Base-by-base conservation (phyloP, 2,797 vertebrate species). In the Phrynocephalus guinanensis region DNA sequence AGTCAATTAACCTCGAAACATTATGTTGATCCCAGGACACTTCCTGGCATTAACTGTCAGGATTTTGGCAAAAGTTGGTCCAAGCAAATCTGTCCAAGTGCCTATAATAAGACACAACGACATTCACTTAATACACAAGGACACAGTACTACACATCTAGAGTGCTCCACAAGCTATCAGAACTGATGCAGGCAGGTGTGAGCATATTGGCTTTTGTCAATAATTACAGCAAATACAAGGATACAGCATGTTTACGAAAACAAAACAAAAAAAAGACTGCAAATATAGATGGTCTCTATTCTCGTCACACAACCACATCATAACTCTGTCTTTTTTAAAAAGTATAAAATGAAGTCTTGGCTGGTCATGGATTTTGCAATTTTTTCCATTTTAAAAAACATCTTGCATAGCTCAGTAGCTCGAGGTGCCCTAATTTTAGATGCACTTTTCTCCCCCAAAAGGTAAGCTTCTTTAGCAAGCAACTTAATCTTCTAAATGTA, bases 281-380 rank as follows among this genome's bases (percentile, higher is more conserved):
- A 87, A 60, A 44, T 77, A 84, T 24, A 73, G 60, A 24, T n/a
- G 15, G 8, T 79, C 13, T 84, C 18, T 20, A 71, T 72, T 80
- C 10, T 48, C 44, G 79, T 79, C 67, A 26, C 6, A 73, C 15
- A 73, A 50, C 16, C 52, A 20, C 33, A 13, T 82, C n/a, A 56
- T 68, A 11, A 50, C 15, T 56, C 68, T 63, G 16, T 60, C 56
- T 24, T 8, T 66, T 70, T 68, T 38, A 26, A 7, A 10, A 16
- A 30, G 18, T 48, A 73, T 67, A 60, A 38, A 73, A 68, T 70
- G 30, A 56, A 84, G 26, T 15, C 38, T 33, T 30, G 6, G 48
- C 63, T 81, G 52, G 26, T 84, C 77, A 90, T 81, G 77, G 48
- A 87, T 84, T 81, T 80, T 33, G 77, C n/a, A 15, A 90, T 81